A percentile compares a stretch with the other conserved stretches of the same genome.
Conservation (phyloP, 35 echinoderm and acorn worm species). For the Patiria miniata region DNA sequence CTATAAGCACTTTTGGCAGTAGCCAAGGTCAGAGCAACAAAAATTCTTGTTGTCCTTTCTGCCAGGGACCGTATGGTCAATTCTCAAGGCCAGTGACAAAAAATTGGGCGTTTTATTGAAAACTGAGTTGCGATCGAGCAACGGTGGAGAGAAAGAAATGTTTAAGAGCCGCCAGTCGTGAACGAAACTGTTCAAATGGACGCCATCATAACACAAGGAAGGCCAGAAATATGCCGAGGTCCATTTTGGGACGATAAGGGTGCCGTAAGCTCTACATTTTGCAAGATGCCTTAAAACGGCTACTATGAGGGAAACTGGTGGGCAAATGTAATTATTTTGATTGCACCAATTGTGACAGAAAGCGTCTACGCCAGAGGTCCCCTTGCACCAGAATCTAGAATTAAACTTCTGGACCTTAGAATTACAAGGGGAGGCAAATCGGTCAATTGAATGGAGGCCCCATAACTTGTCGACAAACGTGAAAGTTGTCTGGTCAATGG, state of each 20-base stretch:
- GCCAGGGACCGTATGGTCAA: not conserved
- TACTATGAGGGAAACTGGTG: conserved; percentile 24
- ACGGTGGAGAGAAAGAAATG: conserved; percentile 8
- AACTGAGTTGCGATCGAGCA: not conserved
- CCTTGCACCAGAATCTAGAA: conserved; percentile 45
- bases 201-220: conserved; percentile 34
- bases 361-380: conserved; percentile 21
- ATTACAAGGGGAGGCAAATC: conserved; percentile 51
- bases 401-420: conserved; percentile 20
- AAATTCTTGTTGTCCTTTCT: not conserved
- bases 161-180: conserved; percentile 52
- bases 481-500: conserved; percentile 24
- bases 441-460: conserved; percentile 41
- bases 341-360: conserved; percentile 47
- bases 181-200: not conserved
- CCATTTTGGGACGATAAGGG: conserved; percentile 47
- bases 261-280: not conserved
- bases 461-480: conserved; percentile 32
- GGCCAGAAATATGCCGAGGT: conserved; percentile 48
- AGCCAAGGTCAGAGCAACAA: conserved; percentile 36
- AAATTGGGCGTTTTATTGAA: conserved; percentile 15
- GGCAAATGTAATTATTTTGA: conserved; percentile 47
- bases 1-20: not conserved
- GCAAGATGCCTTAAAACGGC: not conserved
- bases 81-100: conserved; percentile 20